Percentiles rank a stretch among this genome's conserved stretches.
phyloP scores from a whole-genome alignment of 1,140 invertebrate genomes.

The Pogonognathellus flavescens region DNA sequence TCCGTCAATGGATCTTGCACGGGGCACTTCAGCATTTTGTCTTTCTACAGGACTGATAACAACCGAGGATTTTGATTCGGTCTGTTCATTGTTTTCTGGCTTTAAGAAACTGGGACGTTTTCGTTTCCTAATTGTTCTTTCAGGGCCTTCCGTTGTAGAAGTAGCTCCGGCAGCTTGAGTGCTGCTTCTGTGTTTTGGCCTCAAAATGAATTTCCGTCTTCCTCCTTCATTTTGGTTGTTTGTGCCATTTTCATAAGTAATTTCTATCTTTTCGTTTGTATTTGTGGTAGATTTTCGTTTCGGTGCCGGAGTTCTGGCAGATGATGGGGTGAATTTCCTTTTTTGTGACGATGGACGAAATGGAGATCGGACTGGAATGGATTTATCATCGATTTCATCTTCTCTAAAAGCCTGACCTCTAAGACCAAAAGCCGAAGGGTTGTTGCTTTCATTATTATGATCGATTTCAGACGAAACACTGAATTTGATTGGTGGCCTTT shows the following conservation, averaged over 20 bases:
- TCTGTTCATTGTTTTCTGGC: neutral
- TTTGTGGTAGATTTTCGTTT: neutral
- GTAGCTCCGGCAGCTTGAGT: neutral
- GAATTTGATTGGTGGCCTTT: constrained; percentile 18
- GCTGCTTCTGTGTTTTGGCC: neutral
- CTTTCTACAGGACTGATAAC: neutral
- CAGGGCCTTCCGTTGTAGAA: neutral
- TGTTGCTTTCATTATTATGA: constrained; percentile 21
- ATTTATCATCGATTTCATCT: neutral
- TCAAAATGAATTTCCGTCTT: constrained; percentile 4
- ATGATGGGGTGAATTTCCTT: neutral
- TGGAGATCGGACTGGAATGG: neutral
- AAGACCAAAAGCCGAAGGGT: neutral
- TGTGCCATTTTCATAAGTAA: constrained; percentile 13
- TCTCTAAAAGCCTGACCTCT: constrained; percentile 8
- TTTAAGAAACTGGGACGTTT: constrained; percentile 25
- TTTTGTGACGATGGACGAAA: constrained; percentile 10
- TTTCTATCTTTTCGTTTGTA: neutral
- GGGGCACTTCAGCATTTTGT: neutral
- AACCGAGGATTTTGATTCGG: neutral
- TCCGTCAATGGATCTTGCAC: constrained; percentile 9
- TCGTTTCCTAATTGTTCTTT: neutral
- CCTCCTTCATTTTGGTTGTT: neutral
- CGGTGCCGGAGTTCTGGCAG: neutral
- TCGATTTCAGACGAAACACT: constrained; percentile 16